Base-by-base conservation (phyloP, 2,797 vertebrate species). In the Xiphorhynchus erythropygius region DNA sequence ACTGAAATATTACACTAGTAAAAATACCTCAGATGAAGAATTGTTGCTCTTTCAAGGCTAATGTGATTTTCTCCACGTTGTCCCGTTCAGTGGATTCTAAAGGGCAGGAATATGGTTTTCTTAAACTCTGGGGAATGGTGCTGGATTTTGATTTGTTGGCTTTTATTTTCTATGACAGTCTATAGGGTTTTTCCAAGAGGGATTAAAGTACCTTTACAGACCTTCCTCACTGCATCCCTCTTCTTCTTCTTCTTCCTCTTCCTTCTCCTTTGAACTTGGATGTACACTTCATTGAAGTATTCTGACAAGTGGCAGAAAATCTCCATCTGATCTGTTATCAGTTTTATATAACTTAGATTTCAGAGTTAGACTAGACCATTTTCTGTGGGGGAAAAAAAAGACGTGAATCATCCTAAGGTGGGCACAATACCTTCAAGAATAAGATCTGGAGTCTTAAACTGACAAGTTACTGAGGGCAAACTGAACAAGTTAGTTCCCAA, bases 401-500 rank as follows among this genome's bases (percentile, higher is more conserved):
- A 41, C 7, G 21, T 42, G 25, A 79, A 92, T 68, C 79, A 50
- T 84, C 56, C 28, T 65, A 39, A 87, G 49, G 30, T 84, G 57
- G 37, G 18, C 0, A 0, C 65, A 84, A 65, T 88, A 86, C 68
- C 78, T 84, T 95, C 88, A 88, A 87, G 64, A 77, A 71, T 60
- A 70, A 71, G 65, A 86, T 80, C 86, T 60, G 84, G 52, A 75
- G 74, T 89, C 91, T 56, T 80, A 80, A 96, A 92, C 70, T 67
- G 75, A 79, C 63, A 92, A 89, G 89, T 90, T 73, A 30, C 57
- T 50, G 14, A 28, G 83, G 85, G 60, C 80, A 94, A 93, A 75
- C 90, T 91, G 91, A 96, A 94, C 63, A 10, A 70, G 75, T 96
- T 89, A 79, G 63, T 79, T 97, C 70, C 32, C 77, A 94, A 77